phyloP scores from a whole-genome alignment of 2,888 invertebrate species.

The Ypsolopha scabrella region DNA sequence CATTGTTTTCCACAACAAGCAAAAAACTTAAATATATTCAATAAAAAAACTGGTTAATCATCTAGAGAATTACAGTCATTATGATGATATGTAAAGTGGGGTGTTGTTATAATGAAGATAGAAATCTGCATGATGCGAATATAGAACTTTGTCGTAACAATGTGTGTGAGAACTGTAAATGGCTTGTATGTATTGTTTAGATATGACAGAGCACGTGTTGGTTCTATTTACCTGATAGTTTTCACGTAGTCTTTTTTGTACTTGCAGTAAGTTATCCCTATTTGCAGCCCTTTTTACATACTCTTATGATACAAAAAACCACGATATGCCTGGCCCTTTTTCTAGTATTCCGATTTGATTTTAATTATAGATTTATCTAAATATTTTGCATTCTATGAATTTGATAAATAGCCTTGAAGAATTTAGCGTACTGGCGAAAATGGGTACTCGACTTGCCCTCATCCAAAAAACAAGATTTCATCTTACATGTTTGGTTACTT shows the following conservation, averaged over 20 bases:
- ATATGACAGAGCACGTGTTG: slow-evolving; percentile 2
- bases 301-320: too few species aligned
- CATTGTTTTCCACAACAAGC: neutral
- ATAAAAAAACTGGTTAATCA: neutral
- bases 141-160: neutral
- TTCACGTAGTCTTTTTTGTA: slow-evolving; percentile 10
- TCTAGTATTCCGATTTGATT: neutral
- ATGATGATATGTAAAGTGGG: slow-evolving; percentile 1
- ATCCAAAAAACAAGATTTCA: too few species aligned
- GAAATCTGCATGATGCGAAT: slow-evolving; percentile 4
- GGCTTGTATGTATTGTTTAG: neutral
- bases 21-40: neutral
- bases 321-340: neutral
- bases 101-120: neutral
- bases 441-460: too few species aligned
- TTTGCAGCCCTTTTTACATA: too few species aligned
- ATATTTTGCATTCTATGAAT: too few species aligned
- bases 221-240: slow-evolving; percentile 12
- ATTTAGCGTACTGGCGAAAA: too few species aligned
- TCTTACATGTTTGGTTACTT: too few species aligned
- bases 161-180: slow-evolving; percentile 6
- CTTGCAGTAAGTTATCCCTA: too few species aligned
- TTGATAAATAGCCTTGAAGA: too few species aligned
- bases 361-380: neutral
- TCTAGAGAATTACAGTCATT: neutral